Evolutionary conservation across 30 jellyfish, hydroid and myxozoan species (phyloP), one percentile per base, ranked within the genome.

Genomic region (Turritopsis dohrnii): DNA sequence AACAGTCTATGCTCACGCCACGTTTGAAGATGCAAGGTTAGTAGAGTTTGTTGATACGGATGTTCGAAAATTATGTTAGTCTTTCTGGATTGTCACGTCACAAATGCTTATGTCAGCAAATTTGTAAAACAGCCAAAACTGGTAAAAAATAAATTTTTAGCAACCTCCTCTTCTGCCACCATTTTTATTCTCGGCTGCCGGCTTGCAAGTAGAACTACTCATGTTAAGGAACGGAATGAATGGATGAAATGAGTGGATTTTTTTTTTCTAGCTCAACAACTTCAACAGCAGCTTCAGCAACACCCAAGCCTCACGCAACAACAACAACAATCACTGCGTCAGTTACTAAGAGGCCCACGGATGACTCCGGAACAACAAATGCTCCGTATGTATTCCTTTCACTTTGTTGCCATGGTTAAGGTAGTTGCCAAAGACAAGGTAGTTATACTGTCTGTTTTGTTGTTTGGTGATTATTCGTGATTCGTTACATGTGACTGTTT

Each of bases 271-370:
- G 60, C 60, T 41, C 60, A 41, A 41, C 60, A 41, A 13, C 60
- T 41, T 41, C 60, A 41, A 22, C 77, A 21, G 22, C 85, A 79
- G 22, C 83, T 7, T 7, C 83, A 74, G 0, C 65, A 23, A 23
- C 90, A 60, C 29, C 80, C 81, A 22, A 72, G 82, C 24, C 96
- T 83, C 66, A 9, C 28, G 0, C 77, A 69, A 1, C 77, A 69
- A 69, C 77, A 88, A 24, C 91, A 75, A 31, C 84, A 74, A 52
- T 85, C 79, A 18, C 19, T 82, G 82, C 79, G 86, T 28, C 96
- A 88, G 66, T 27, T 27, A 21, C 77, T n/a, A 69, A 23, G 30
- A 1, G 9, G 17, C 28, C 77, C 30, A 69, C 77, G 30, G 0
- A 23, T n/a, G 77, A 23, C 28, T n/a, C 88, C 66, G 52, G 87